Evolutionary conservation across 1,140 invertebrate genomes (phyloP).

Genomic region (Drosophila micromelanica): DNA sequence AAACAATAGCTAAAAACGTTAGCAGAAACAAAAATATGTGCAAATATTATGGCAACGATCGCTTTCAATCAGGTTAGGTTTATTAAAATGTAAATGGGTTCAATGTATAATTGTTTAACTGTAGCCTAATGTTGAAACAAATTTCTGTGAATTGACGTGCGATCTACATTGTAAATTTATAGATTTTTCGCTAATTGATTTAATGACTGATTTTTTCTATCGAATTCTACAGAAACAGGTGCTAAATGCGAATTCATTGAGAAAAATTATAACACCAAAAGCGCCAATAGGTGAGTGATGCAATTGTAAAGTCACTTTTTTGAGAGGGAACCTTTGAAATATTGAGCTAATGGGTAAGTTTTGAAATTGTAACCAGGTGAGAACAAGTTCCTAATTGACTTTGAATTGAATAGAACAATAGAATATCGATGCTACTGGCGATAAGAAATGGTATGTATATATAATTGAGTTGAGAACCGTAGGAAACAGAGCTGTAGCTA

Average conservation of each 20-base stretch:
- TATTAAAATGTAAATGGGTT: constrained; percentile 66
- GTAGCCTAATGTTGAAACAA: constrained; percentile 54
- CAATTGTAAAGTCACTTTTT: constrained; percentile 8
- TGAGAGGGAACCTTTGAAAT: constrained; percentile 3
- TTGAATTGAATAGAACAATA: constrained; percentile 44
- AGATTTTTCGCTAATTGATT: constrained; percentile 74
- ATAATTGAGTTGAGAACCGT: not conserved
- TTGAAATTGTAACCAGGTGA: constrained; percentile 32
- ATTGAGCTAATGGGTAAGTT: constrained; percentile 15
- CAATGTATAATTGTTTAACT: constrained; percentile 62
- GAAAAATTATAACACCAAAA: constrained; percentile 17
- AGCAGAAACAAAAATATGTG: constrained; percentile 40
- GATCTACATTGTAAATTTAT: constrained; percentile 64
- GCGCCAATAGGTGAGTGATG: constrained; percentile 17
- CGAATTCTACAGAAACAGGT: constrained; percentile 36
- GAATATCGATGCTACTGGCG: constrained; percentile 34
- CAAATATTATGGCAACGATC: constrained; percentile 64
- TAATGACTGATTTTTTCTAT: constrained; percentile 51
- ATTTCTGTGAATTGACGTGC: constrained; percentile 68
- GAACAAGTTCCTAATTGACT: constrained; percentile 42
- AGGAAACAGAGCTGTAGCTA: constrained; percentile 16
- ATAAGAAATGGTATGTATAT: constrained; percentile 6
- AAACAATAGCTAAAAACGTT: constrained; percentile 36
- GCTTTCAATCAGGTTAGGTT: constrained; percentile 40
- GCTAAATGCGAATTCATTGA: constrained; percentile 35